A percentile compares a stretch with the other conserved stretches of the same genome.
phyloP scores from a whole-genome alignment of 2,888 invertebrate genomes.

The Xylota segnis region DNA sequence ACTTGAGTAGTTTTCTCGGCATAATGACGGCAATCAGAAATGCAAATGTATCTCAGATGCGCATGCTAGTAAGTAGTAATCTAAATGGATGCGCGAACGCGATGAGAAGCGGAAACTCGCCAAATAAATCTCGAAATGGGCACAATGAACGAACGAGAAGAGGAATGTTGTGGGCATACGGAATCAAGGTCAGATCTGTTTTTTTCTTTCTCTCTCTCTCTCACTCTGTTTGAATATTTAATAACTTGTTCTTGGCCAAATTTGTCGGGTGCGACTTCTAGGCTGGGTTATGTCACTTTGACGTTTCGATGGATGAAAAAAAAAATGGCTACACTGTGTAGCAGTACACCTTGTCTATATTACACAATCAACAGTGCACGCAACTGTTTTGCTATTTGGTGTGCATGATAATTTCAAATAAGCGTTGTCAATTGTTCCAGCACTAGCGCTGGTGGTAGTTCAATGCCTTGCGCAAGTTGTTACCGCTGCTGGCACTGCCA shows the following conservation, averaged over 20 bases:
- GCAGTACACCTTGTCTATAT: conserved; percentile 58
- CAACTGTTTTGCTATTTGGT: conserved; percentile 55
- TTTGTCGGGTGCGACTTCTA: conserved; percentile 60
- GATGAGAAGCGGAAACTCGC: conserved; percentile 61
- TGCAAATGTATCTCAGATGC: conserved; percentile 65
- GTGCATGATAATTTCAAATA: conserved; percentile 65
- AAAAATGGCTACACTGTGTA: conserved; percentile 69
- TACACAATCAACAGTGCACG: conserved; percentile 71
- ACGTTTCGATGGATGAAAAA: conserved; percentile 30
- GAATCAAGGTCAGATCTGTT: conserved; percentile 69
- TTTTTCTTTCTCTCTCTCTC: conserved; percentile 9
- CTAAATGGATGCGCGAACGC: conserved; percentile 29
- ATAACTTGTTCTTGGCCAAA: conserved; percentile 70
- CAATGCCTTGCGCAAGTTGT: conserved; percentile 67
- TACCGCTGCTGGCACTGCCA: conserved; percentile 33
- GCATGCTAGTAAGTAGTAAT: conserved; percentile 62
- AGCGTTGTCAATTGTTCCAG: conserved; percentile 64
- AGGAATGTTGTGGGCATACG: conserved; percentile 67
- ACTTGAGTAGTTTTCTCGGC: conserved; percentile 95
- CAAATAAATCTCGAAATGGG: conserved; percentile 66
- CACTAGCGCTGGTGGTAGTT: conserved; percentile 47
- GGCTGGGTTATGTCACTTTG: conserved; percentile 72
- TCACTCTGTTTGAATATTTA: conserved; percentile 15
- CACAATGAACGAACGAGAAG: conserved; percentile 69
- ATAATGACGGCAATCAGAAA: conserved; percentile 83